Percentiles rank a stretch among this genome's conserved stretches.
These are phyloP conservation scores for Coranthus polyacanthus DNA, from an alignment of 2,797 vertebrate species.

Conservation along the genomic window DNA sequence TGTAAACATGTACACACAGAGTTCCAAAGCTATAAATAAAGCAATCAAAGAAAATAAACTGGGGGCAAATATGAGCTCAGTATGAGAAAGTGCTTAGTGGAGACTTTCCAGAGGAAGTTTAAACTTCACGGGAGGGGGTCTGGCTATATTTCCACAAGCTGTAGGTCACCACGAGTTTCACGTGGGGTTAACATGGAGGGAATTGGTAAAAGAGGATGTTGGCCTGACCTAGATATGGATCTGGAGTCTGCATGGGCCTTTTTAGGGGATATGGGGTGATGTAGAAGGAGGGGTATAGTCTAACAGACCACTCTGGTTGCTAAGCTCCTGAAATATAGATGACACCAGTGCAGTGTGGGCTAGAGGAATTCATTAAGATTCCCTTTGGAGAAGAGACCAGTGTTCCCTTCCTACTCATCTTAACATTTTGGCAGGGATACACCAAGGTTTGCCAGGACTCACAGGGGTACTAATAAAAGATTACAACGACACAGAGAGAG, in stretches of 20 bases:
- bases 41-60: slow-evolving; percentile 15
- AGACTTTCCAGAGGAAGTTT: slow-evolving; percentile 29
- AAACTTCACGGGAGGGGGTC: background rate
- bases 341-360: slow-evolving; percentile 40
- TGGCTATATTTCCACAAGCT: slow-evolving; percentile 18
- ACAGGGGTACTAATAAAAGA: slow-evolving; percentile 24
- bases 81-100: slow-evolving; percentile 27
- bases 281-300: slow-evolving; percentile 16
- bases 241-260: slow-evolving; percentile 15
- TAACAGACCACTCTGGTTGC: slow-evolving; percentile 45
- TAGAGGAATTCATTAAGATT: slow-evolving; percentile 66
- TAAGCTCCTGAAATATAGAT: slow-evolving; percentile 78
- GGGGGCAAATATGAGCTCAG: background rate
- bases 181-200: background rate
- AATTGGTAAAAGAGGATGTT: slow-evolving; percentile 18
- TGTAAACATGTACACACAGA: background rate
- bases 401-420: slow-evolving; percentile 18
- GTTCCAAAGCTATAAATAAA: slow-evolving; percentile 31
- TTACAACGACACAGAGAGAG: slow-evolving; percentile 3
- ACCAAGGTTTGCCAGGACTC: slow-evolving; percentile 4
- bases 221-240: slow-evolving; percentile 45
- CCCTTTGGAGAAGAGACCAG: slow-evolving; percentile 44
- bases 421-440: slow-evolving; percentile 23
- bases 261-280: slow-evolving; percentile 11
- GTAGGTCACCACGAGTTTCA: slow-evolving; percentile 1